A percentile compares a stretch with the other conserved stretches of the same genome.
Conservation (phyloP, 2,797 vertebrate species). For the Pseudopleuronectes americanus region DNA sequence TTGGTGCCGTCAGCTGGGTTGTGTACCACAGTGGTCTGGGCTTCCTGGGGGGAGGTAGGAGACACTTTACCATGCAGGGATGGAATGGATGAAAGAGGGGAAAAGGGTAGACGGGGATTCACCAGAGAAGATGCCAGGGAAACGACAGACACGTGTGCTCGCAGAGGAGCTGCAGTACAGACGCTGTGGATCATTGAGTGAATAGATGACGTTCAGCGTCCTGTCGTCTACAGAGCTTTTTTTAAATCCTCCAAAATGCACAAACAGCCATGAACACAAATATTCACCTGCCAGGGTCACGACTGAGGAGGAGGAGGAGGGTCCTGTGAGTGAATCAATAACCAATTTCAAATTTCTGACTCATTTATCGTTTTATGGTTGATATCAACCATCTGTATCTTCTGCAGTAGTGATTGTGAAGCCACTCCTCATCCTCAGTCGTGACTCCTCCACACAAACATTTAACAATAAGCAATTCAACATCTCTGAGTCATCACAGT, state of each 20-base stretch:
- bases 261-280: constrained; percentile 34
- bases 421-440: constrained; percentile 54
- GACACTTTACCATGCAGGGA: constrained; percentile 87
- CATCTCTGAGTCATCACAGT: neutral
- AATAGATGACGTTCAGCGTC: constrained; percentile 11
- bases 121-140: constrained; percentile 51
- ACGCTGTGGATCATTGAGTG: constrained; percentile 44
- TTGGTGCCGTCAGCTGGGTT: constrained; percentile 97
- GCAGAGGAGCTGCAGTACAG: constrained; percentile 53
- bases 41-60: constrained; percentile 91
- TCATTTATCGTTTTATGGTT: no score
- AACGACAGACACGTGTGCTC: constrained; percentile 27
- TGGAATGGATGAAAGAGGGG: constrained; percentile 29
- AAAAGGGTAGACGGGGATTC: constrained; percentile 17
- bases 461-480: constrained; percentile 35
- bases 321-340: no score
- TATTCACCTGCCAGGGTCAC: constrained; percentile 22
- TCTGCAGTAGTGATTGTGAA: neutral
- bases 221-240: constrained; percentile 3
- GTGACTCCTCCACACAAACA: constrained; percentile 47
- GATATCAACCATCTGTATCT: neutral
- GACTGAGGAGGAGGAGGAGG: constrained; percentile 60
- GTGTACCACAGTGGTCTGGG: constrained; percentile 99
- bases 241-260: constrained; percentile 28
- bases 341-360: no score